Evolutionary conservation across 2,888 invertebrate species (phyloP).

Genomic region (Subacronicta megacephala): DNA sequence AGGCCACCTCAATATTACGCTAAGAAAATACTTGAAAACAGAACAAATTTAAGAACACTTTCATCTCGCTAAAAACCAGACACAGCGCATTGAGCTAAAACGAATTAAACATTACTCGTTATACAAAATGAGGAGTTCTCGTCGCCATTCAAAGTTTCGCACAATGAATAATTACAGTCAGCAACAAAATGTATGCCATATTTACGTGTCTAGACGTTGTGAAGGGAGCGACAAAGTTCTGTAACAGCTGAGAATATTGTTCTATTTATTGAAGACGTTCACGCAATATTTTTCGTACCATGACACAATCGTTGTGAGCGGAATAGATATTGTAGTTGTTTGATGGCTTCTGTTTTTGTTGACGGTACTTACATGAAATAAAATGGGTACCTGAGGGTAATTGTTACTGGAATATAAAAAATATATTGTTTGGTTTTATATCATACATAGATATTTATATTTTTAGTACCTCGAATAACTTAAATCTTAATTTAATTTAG

Average conservation of each 20-base stretch:
- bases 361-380: not conserved
- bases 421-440: too few relatives aligned
- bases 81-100: slow-evolving; percentile 50
- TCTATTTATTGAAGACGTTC: slow-evolving; percentile 73
- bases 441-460: too few relatives aligned
- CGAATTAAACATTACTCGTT: slow-evolving; percentile 57
- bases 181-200: slow-evolving; percentile 54
- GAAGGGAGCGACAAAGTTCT: slow-evolving; percentile 68
- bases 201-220: slow-evolving; percentile 76
- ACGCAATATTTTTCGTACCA: slow-evolving; percentile 64
- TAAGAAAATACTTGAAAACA: slow-evolving; percentile 4
- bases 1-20: too few relatives aligned
- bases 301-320: slow-evolving; percentile 30
- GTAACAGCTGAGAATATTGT: slow-evolving; percentile 65
- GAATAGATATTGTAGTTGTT: slow-evolving; percentile 39
- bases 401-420: too few relatives aligned
- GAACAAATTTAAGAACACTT: slow-evolving; percentile 32
- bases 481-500: too few relatives aligned
- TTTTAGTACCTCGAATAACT: too few relatives aligned
- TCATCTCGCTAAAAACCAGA: slow-evolving; percentile 38
- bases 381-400: too few relatives aligned
- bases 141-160: slow-evolving; percentile 53
- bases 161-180: slow-evolving; percentile 61
- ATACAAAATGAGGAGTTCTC: slow-evolving; percentile 53
- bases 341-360: slow-evolving; percentile 37